Evolutionary conservation across 1,140 invertebrate genomes (phyloP).

Genomic region (Rhyzopertha dominica): DNA sequence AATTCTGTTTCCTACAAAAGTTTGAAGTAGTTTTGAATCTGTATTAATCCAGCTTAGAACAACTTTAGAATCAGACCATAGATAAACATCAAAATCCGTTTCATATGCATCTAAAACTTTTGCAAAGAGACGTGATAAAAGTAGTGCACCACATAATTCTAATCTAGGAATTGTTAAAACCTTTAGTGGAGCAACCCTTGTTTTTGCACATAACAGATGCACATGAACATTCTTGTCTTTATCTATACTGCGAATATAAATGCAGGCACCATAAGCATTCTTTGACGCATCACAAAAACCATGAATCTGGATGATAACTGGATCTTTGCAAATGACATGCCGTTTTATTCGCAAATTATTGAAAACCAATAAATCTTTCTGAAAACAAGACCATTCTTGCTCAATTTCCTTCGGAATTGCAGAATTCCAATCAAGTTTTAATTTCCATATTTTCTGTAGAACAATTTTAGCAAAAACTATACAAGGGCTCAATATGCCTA

Average conservation of each 20-base stretch:
- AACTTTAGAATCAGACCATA: no score
- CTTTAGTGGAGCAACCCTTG: constrained; percentile 32
- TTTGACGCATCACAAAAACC: constrained; percentile 16
- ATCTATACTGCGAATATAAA: constrained; percentile 14
- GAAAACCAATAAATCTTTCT: constrained; percentile 1
- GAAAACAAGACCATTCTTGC: constrained; percentile 15
- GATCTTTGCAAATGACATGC: constrained; percentile 5
- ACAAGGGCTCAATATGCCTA: constrained; percentile 40
- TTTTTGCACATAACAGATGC: constrained; percentile 27
- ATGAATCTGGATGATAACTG: constrained; percentile 11
- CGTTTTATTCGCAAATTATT: constrained; percentile 3
- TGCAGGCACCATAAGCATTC: constrained; percentile 15
- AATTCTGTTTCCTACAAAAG: constrained; percentile 33
- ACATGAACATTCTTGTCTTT: not conserved
- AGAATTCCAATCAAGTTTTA: constrained; percentile 43
- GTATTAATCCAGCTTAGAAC: constrained; percentile 37
- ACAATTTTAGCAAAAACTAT: constrained; percentile 42
- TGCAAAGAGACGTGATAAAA: constrained; percentile 10
- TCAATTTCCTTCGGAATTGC: constrained; percentile 26
- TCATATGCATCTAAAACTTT: constrained; percentile 8
- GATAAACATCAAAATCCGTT: no score
- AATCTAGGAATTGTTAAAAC: constrained; percentile 27
- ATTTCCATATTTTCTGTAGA: constrained; percentile 43
- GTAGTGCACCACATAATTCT: constrained; percentile 15
- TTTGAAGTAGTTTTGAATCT: constrained; percentile 29